Base-by-base conservation (phyloP, 2,888 invertebrate species). In the Cheilosia variabilis region DNA sequence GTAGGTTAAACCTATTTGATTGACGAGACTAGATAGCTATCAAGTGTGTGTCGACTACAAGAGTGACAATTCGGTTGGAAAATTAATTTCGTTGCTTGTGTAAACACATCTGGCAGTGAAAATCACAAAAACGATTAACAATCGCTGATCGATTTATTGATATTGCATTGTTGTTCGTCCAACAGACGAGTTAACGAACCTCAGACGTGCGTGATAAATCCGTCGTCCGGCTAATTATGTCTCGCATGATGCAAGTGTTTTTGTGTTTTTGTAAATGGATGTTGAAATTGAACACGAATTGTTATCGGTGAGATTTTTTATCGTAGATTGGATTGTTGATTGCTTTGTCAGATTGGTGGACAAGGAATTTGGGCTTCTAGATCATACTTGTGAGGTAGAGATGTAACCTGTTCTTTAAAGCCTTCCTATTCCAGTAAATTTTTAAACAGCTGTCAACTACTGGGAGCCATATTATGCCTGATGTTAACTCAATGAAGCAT, bases 1-100 rank as follows among this genome's bases (percentile, higher is more conserved):
- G 82, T 77, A 76, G 47, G 47, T 47, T 2, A 76, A 66, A 60
- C 34, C 10, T 22, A 19, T 62, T 72, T 24, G 22, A 50, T 58
- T 19, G 13, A 66, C 6, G 9, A 31, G 31, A 27, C 5, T 17
- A 13, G 10, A 6, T 15, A 24, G 17, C 31, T 41, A 41, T 41
- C 43, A 0, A 41, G n/a, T 52, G 45, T 45, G 2, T 45, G 13
- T 43, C 5, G 15, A 17, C 13, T 31, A 47, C 10, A 15, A 2
- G 19, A 47, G 31, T 10, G 22, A 31, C 13, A 45, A 5, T 27
- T 34, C 47, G 19, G 13, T 45, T 45, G 17, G 7, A 17, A n/a
- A 17, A 45, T 45, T 37, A 13, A 37, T 37, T 37, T 37, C 37
- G 4, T 37, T 37, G 37, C 4, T 37, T 37, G 37, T 13, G 13